Percentiles rank a stretch among this genome's conserved stretches.
phyloP scores from a whole-genome alignment of 2,888 invertebrate species.

The Calephelis perditalis region DNA sequence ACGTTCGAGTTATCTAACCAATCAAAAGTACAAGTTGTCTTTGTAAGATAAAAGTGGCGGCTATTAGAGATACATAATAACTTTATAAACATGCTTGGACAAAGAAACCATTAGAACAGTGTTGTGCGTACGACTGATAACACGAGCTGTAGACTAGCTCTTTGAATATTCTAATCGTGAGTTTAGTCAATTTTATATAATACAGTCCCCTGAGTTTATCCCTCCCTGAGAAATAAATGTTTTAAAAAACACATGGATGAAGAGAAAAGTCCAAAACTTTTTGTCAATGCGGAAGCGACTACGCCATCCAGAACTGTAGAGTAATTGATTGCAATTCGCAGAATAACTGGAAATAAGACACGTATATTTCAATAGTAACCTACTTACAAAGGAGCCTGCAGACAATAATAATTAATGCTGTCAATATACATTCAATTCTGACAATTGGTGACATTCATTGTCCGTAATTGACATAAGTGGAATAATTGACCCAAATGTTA shows the following conservation, averaged over 20 bases:
- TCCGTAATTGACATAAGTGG: conserved; percentile 3
- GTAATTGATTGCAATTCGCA: conserved; percentile 7
- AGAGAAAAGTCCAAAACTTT: conserved; percentile 4
- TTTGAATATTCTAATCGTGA: not conserved
- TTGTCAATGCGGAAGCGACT: not conserved
- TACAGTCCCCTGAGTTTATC: conserved; percentile 5
- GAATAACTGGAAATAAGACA: conserved; percentile 2
- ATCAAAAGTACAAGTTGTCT: not conserved
- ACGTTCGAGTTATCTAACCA: conserved; percentile 4
- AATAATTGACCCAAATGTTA: conserved; percentile 1
- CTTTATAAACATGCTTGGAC: not conserved
- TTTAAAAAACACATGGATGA: not conserved
- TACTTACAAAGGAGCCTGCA: not conserved
- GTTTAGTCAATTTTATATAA: conserved; percentile 1
- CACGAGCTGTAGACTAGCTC: conserved; percentile 6
- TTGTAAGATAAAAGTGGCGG: not conserved
- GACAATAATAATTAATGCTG: not conserved
- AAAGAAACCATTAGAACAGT: not conserved
- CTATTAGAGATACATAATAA: not conserved
- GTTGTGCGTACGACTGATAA: not conserved
- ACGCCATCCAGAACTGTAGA: not conserved
- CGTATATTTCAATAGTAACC: conserved; percentile 5
- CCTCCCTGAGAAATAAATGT: not conserved
- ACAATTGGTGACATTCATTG: conserved; percentile 1
- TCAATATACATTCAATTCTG: conserved; percentile 5